Conservation (phyloP, 2,113 vertebrate genomes). For the Rhea americana region DNA sequence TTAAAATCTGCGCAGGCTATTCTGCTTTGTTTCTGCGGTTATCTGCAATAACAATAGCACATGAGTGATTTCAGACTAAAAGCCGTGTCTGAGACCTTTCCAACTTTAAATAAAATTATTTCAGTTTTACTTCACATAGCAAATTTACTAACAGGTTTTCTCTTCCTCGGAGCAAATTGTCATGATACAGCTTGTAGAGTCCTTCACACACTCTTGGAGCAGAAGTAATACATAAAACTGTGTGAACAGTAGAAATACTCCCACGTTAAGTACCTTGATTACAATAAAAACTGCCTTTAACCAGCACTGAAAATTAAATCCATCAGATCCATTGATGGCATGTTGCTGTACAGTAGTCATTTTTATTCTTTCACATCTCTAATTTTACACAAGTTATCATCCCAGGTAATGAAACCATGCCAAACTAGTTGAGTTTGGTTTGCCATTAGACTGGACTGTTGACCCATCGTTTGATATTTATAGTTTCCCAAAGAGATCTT, state of each 20-base stretch:
- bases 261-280: not conserved
- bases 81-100: not conserved
- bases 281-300: not conserved
- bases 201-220: not conserved
- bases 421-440: not conserved
- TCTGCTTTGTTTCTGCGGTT: not conserved
- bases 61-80: not conserved
- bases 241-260: not conserved
- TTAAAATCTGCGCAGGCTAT: not conserved
- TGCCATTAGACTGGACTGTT: not conserved
- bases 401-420: fast-evolving
- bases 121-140: not conserved
- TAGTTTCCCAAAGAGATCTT: not conserved
- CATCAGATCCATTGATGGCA: not conserved
- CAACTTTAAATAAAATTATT: not conserved
- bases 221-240: fast-evolving
- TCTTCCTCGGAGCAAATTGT: not conserved
- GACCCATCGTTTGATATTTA: fast-evolving
- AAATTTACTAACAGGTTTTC: not conserved
- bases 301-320: not conserved
- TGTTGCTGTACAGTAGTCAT: not conserved
- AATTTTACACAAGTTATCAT: not conserved
- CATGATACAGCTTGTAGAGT: not conserved
- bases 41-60: not conserved
- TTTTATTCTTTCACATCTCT: not conserved